phyloP scores from a whole-genome alignment of 2,113 vertebrate genomes.

The Mirounga angustirostris region DNA sequence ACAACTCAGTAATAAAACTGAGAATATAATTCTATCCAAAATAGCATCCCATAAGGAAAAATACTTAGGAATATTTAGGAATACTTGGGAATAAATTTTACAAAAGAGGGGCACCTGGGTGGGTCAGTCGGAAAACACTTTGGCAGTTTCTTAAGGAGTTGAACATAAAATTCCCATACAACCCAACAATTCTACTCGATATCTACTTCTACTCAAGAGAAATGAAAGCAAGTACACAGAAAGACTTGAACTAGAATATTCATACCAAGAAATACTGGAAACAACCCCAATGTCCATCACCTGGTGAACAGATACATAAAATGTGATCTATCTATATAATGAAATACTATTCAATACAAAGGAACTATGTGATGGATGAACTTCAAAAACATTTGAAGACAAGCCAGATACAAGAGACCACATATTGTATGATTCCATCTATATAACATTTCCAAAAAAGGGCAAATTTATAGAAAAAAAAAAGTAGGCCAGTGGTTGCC shows the following conservation, averaged over 20 bases:
- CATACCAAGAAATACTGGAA: background rate
- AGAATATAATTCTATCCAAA: constrained; percentile 48
- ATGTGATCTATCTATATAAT: background rate
- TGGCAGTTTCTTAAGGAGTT: constrained; percentile 30
- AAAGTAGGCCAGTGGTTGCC: background rate
- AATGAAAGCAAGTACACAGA: background rate
- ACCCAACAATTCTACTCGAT: background rate
- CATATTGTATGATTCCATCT: background rate
- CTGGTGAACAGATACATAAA: background rate
- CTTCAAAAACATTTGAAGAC: background rate
- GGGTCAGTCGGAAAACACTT: background rate
- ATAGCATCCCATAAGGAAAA: background rate
- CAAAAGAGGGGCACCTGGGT: background rate
- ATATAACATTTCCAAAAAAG: background rate
- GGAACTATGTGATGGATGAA: background rate
- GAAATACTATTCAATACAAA: background rate
- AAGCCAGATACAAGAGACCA: background rate
- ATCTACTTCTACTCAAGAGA: background rate
- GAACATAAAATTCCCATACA: background rate
- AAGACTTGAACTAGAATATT: background rate
- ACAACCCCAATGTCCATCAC: background rate
- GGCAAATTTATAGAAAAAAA: constrained; percentile 23
- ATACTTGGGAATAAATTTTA: constrained; percentile 19
- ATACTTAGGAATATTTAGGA: background rate
- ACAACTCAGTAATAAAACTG: constrained; percentile 36